phyloP scores from a whole-genome alignment of 1,140 invertebrate species.

The Euwallacea fornicatus region DNA sequence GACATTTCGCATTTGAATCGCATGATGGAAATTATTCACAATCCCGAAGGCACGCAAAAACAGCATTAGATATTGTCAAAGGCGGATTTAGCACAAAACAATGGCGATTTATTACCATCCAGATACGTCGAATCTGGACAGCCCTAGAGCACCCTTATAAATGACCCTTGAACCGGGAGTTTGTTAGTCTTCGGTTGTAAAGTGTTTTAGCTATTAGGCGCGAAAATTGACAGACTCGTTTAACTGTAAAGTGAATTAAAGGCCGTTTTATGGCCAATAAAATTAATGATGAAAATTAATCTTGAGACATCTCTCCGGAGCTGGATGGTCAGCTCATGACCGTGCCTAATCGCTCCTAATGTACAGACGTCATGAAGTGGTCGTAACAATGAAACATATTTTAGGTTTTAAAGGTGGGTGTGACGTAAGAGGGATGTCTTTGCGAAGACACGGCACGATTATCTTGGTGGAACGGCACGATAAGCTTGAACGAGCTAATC shows the following conservation, averaged over 20 bases:
- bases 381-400: background rate
- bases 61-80: slow-evolving; percentile 39
- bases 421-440: background rate
- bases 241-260: slow-evolving; percentile 1
- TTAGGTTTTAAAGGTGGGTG: background rate
- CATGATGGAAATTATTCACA: slow-evolving; percentile 40
- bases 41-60: slow-evolving; percentile 37
- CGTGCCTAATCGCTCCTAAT: background rate
- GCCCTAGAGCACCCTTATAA: background rate
- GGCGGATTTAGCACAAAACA: slow-evolving; percentile 30
- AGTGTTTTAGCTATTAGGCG: slow-evolving; percentile 1
- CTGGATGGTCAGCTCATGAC: background rate
- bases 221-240: background rate
- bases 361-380: background rate
- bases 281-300: slow-evolving; percentile 3
- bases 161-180: background rate
- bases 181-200: background rate
- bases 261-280: background rate
- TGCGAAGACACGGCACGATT: background rate
- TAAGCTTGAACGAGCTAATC: slow-evolving; percentile 11
- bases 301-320: background rate
- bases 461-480: background rate
- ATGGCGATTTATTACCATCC: slow-evolving; percentile 35
- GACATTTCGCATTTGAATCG: slow-evolving; percentile 34
- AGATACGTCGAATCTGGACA: slow-evolving; percentile 23